Percentiles rank a stretch among this genome's conserved stretches.
These are phyloP conservation scores for Actenoides lindsayi DNA, from an alignment of 2,113 vertebrate species.

Conservation along the genomic window DNA sequence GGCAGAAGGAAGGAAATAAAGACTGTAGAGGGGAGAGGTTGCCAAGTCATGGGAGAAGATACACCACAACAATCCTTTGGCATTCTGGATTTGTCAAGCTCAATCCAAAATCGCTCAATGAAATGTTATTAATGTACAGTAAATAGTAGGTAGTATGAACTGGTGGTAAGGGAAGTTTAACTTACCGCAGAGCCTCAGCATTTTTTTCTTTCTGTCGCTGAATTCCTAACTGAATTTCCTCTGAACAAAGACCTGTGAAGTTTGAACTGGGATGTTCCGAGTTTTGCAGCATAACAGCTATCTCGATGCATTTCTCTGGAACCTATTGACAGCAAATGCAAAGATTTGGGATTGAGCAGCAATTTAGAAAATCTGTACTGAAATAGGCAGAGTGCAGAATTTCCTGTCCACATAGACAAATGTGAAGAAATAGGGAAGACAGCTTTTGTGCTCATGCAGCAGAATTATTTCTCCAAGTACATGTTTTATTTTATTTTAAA, in stretches of 20 bases:
- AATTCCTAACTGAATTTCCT: slow-evolving; percentile 81
- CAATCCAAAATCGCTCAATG: not conserved
- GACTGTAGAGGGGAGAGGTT: not conserved
- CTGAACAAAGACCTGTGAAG: slow-evolving; percentile 71
- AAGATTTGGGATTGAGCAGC: not conserved
- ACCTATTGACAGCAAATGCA: slow-evolving; percentile 74
- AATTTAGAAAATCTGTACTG: not conserved
- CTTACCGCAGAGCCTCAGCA: slow-evolving; percentile 86
- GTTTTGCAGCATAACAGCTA: slow-evolving; percentile 83
- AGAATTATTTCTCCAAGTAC: not conserved
- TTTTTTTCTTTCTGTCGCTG: slow-evolving; percentile 85
- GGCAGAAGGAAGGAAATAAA: not conserved
- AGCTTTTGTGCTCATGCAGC: not conserved
- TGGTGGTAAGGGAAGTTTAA: not conserved
- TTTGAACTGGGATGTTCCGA: slow-evolving; percentile 67
- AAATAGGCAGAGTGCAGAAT: not conserved
- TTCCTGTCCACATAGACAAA: not conserved
- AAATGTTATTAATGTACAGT: not conserved
- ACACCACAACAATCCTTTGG: not conserved
- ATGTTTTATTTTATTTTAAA: not conserved
- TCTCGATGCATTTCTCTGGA: slow-evolving; percentile 78
- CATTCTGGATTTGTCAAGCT: not conserved
- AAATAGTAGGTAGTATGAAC: not conserved
- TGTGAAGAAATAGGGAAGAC: not conserved
- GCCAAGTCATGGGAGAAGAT: not conserved